A percentile compares a stretch with the other conserved stretches of the same genome.
phyloP scores from a whole-genome alignment of 1,140 invertebrate species.

The Aphelinus certus region DNA sequence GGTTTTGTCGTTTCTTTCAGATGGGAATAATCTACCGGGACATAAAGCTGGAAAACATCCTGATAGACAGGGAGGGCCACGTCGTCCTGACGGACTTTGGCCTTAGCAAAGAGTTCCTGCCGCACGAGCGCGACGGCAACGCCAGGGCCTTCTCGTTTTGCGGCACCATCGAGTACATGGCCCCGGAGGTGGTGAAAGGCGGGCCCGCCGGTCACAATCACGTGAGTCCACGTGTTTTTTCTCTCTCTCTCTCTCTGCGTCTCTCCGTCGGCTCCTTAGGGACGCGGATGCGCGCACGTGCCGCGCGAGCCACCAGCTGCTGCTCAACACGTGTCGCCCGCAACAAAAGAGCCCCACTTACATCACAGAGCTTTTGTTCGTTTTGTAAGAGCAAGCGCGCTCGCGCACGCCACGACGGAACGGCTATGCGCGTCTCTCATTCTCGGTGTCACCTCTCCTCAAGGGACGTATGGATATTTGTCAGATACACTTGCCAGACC shows the following conservation, averaged over 20 bases:
- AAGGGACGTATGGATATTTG: too few relatives aligned
- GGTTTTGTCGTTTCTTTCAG: slow-evolving; percentile 66
- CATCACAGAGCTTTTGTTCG: too few relatives aligned
- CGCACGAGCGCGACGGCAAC: slow-evolving; percentile 69
- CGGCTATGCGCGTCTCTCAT: too few relatives aligned
- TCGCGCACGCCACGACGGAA: too few relatives aligned
- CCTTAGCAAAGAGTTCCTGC: slow-evolving; percentile 87
- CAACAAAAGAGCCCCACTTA: too few relatives aligned
- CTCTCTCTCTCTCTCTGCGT: not conserved
- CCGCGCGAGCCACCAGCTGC: too few relatives aligned
- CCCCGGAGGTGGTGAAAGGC: slow-evolving; percentile 89
- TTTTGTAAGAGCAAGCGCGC: too few relatives aligned
- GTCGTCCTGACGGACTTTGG: slow-evolving; percentile 93
- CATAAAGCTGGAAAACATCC: slow-evolving; percentile 93
- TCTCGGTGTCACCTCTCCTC: too few relatives aligned
- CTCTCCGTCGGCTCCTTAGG: too few relatives aligned
- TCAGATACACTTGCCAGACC: too few relatives aligned
- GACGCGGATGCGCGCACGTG: too few relatives aligned
- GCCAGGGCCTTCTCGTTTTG: slow-evolving; percentile 94
- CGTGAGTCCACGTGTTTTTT: slow-evolving; percentile 69
- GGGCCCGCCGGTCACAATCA: slow-evolving; percentile 88
- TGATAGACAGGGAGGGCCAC: slow-evolving; percentile 87
- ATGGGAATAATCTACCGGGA: slow-evolving; percentile 95
- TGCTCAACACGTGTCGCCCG: too few relatives aligned
- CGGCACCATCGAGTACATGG: slow-evolving; percentile 97